Percentiles rank a stretch among this genome's conserved stretches.
These are phyloP conservation scores for Orientallactaga sibirica DNA, from an alignment of 2,797 vertebrate species.

Conservation along the genomic window DNA sequence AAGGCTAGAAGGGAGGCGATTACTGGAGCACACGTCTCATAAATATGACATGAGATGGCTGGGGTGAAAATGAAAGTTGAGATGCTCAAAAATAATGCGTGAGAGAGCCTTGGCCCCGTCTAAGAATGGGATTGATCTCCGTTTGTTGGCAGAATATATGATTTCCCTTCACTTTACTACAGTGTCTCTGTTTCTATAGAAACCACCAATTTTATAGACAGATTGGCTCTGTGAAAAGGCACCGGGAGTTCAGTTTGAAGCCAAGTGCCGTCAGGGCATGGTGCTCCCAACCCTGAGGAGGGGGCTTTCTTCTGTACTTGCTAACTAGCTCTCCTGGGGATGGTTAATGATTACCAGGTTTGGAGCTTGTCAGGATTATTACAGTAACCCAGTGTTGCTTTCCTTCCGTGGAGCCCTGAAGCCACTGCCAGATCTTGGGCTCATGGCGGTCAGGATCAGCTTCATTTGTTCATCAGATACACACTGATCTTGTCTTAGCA, in stretches of 20 bases:
- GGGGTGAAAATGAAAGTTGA: slow-evolving; percentile 82
- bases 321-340: slow-evolving; percentile 71
- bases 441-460: neutral
- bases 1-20: slow-evolving; percentile 65
- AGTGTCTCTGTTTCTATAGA: slow-evolving; percentile 88
- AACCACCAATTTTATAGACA: slow-evolving; percentile 87
- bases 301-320: slow-evolving; percentile 72
- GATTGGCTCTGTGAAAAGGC: slow-evolving; percentile 77
- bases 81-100: slow-evolving; percentile 84
- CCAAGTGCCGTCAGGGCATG: slow-evolving; percentile 72
- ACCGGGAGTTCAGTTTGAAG: slow-evolving; percentile 80
- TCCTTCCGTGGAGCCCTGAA: neutral
- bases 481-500: neutral
- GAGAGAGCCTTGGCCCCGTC: slow-evolving; percentile 76
- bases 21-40: slow-evolving; percentile 75
- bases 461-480: slow-evolving; percentile 38
- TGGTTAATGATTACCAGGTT: slow-evolving; percentile 78
- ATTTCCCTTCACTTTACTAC: slow-evolving; percentile 83
- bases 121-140: slow-evolving; percentile 84
- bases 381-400: slow-evolving; percentile 36
- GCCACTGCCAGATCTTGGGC: neutral
- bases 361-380: slow-evolving; percentile 70
- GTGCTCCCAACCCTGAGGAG: slow-evolving; percentile 61
- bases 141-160: slow-evolving; percentile 85
- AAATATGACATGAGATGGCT: slow-evolving; percentile 82